A percentile compares a stretch with the other conserved stretches of the same genome.
These are phyloP conservation scores for Ameiurus melas DNA, from an alignment of 2,113 vertebrate genomes.

Conservation along the genomic window DNA sequence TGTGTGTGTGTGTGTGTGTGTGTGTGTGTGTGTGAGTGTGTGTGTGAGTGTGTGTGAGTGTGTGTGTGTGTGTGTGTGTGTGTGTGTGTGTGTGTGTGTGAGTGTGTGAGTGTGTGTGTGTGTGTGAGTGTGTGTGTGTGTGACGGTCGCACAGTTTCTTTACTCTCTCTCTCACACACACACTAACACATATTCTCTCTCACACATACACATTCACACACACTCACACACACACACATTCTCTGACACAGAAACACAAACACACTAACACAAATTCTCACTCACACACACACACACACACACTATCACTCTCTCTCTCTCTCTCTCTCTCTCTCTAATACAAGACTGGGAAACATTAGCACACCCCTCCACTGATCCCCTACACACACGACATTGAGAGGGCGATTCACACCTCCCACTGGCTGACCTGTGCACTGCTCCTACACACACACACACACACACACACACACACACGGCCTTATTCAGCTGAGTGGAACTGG, in stretches of 20 bases:
- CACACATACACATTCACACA: no score
- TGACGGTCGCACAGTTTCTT: no score
- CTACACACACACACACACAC: constrained; percentile 8
- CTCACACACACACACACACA: not conserved
- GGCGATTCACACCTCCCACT: constrained; percentile 47
- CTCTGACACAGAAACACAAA: no score
- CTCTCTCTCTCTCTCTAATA: not conserved
- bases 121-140: not conserved
- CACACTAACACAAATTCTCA: not conserved
- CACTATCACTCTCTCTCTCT: not conserved
- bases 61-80: not conserved
- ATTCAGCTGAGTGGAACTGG: constrained; percentile 15
- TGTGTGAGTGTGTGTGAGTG: not conserved
- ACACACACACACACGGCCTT: not conserved
- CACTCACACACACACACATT: no score
- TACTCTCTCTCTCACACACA: not conserved
- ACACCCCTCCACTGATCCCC: constrained; percentile 6
- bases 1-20: not conserved
- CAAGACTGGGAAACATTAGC: constrained; percentile 12
- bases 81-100: not conserved
- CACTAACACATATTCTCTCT: not conserved
- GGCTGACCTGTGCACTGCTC: constrained; percentile 39
- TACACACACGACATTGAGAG: constrained; percentile 18
- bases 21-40: not conserved
- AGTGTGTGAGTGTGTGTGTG: no score